These are phyloP conservation scores for Cynoglossus semilaevis DNA, from an alignment of 2,113 vertebrate genomes.

Conservation along the genomic window DNA sequence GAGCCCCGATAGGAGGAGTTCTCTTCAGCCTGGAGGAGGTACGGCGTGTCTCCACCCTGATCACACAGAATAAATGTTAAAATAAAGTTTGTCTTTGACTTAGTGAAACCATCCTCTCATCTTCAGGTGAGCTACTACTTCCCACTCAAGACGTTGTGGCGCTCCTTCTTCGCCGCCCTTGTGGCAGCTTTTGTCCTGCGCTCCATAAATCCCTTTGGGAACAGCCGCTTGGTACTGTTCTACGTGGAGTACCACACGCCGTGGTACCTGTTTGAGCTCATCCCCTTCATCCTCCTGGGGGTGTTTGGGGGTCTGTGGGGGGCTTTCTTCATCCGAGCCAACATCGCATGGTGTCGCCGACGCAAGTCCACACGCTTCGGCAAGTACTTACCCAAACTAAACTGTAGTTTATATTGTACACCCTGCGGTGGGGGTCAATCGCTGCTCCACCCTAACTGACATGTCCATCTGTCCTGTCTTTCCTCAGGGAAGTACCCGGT, in stretches of 20 bases:
- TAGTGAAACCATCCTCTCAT: background rate
- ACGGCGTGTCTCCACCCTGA: too few relatives aligned
- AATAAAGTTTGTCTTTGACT: background rate
- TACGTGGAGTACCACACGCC: conserved; percentile 99
- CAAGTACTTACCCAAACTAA: conserved; percentile 63
- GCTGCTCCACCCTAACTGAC: too few relatives aligned
- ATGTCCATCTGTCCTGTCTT: conserved; percentile 37
- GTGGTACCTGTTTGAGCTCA: conserved; percentile 98
- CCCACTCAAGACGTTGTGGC: conserved; percentile 97
- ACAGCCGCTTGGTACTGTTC: conserved; percentile 96
- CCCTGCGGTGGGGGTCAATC: too few relatives aligned
- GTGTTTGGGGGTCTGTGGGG: conserved; percentile 98
- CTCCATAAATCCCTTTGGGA: conserved; percentile 98
- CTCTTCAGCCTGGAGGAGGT: conserved; percentile 99
- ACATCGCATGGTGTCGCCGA: conserved; percentile 95
- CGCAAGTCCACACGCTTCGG: conserved; percentile 96
- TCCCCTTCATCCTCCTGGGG: conserved; percentile 96
- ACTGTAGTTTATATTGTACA: too few relatives aligned
- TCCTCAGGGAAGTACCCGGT: conserved; percentile 91
- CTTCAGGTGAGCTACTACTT: conserved; percentile 92
- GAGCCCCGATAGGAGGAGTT: conserved; percentile 97
- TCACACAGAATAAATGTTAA: background rate
- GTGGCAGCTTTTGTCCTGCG: conserved; percentile 96
- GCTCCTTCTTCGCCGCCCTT: conserved; percentile 96
- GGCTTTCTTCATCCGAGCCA: conserved; percentile 96